These are phyloP conservation scores for Lepidurus arcticus DNA, from an alignment of 1,140 invertebrate species.

Conservation along the genomic window DNA sequence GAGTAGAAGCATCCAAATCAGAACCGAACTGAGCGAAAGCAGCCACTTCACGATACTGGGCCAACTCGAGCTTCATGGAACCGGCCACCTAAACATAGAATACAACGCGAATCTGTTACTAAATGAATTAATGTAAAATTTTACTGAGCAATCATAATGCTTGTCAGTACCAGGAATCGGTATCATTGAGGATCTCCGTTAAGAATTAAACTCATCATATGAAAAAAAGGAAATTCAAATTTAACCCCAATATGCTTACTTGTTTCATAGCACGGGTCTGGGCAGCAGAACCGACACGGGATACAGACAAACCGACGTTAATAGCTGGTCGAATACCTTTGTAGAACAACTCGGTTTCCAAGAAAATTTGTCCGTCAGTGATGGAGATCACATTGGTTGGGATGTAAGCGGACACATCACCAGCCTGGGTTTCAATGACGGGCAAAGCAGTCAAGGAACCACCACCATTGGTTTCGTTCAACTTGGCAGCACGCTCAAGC, in stretches of 20 bases:
- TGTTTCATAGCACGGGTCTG: constrained; percentile 99
- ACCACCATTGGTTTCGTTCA: constrained; percentile 92
- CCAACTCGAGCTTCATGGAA: constrained; percentile 99
- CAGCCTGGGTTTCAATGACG: constrained; percentile 96
- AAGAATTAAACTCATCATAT: constrained; percentile 4
- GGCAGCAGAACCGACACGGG: constrained; percentile 98
- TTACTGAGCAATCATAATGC: neutral
- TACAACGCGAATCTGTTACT: neutral
- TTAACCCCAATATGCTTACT: constrained; percentile 48
- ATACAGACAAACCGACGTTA: constrained; percentile 99
- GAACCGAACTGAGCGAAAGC: constrained; percentile 99
- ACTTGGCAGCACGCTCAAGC: constrained; percentile 97
- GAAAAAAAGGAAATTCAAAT: neutral
- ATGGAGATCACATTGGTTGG: constrained; percentile 99
- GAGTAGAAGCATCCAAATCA: constrained; percentile 98
- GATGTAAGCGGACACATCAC: constrained; percentile 99
- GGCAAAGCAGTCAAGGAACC: constrained; percentile 97
- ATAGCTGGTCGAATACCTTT: constrained; percentile 99
- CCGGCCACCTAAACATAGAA: constrained; percentile 74
- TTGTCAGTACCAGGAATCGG: neutral
- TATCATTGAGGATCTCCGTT: constrained; percentile 6
- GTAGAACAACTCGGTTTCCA: constrained; percentile 99
- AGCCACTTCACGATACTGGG: constrained; percentile 99
- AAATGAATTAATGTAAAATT: neutral
- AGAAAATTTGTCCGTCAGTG: constrained; percentile 99